Evolutionary conservation across 2,113 vertebrate genomes (phyloP), one percentile per base, ranked within the genome.

Genomic region (Elephas maximus): DNA sequence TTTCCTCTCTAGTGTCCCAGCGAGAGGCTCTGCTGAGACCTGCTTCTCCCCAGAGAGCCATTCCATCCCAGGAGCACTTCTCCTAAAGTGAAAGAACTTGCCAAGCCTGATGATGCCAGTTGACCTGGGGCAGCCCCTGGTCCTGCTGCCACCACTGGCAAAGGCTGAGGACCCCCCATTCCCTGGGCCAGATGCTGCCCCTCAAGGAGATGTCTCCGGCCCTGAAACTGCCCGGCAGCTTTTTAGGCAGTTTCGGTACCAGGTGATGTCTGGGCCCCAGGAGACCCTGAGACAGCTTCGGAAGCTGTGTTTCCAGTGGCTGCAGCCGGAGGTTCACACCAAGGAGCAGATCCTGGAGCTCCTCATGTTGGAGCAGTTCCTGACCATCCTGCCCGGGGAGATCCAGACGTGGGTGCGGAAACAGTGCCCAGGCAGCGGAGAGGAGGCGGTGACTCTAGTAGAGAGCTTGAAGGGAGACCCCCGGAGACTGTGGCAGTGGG

Each of bases 291-390:
- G 76, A 48, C 90, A 97, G 2, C 96, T 98, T 20, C 96, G 98
- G 26, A 97, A 98, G 73, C 98, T 98, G 30, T 98, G 98, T 77
- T 94, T 96, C 80, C 97, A 96, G 1, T 98, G 98, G 93, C 77
- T 98, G 71, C 98, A 20, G 67, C 97, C 97, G 0, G 97, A 97
- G 30, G 91, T 80, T 24, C 94, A 94, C 80, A 96, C 95, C 30
- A 97, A 98, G 85, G 90, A 97, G 65, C 88, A 98, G 84, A 98
- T 98, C 71, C 95, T 98, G 2, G 97, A 97, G 77, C 37, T 97
- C 10, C 90, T 92, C 41, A 96, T 96, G 67, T 45, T 98, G 33
- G 97, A 98, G 83, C 97, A 98, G 74, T 97, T 98, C 93, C 84
- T 98, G 80, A 96, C 44, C 67, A 95, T 97, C 41, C 93, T 98